Percentiles rank a stretch among this genome's conserved stretches.
phyloP scores from a whole-genome alignment of 2,113 vertebrate species.

The Talpa occidentalis region DNA sequence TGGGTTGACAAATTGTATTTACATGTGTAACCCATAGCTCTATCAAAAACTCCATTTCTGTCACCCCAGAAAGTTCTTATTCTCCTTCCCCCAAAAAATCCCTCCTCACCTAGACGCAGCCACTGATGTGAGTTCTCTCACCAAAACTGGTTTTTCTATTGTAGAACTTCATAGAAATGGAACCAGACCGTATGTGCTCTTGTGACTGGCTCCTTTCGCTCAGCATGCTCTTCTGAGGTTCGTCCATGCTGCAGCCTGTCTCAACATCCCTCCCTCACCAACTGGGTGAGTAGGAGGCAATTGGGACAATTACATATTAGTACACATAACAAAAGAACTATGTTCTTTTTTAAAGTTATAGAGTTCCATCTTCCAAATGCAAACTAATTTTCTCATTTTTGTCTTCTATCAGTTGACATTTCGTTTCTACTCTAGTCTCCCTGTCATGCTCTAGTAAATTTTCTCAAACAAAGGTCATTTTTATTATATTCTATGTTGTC shows the following conservation, averaged over 20 bases:
- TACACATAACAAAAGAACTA: neutral
- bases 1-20: neutral
- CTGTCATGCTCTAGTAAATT: neutral
- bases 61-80: neutral
- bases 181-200: neutral
- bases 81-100: neutral
- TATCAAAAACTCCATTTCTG: neutral
- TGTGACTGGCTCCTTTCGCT: neutral
- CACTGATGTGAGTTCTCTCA: neutral
- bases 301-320: neutral
- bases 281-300: neutral
- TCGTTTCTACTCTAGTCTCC: neutral
- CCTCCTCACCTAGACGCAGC: neutral
- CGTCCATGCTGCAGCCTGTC: neutral
- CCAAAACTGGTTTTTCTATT: neutral
- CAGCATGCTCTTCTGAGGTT: neutral
- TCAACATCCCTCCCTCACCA: neutral
- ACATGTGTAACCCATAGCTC: neutral
- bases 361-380: neutral
- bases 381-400: neutral
- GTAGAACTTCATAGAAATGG: neutral
- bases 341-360: neutral
- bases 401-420: neutral
- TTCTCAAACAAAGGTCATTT: neutral
- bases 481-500: constrained; percentile 30